phyloP scores from a whole-genome alignment of 2,888 invertebrate species.

The Prosapia bicincta region DNA sequence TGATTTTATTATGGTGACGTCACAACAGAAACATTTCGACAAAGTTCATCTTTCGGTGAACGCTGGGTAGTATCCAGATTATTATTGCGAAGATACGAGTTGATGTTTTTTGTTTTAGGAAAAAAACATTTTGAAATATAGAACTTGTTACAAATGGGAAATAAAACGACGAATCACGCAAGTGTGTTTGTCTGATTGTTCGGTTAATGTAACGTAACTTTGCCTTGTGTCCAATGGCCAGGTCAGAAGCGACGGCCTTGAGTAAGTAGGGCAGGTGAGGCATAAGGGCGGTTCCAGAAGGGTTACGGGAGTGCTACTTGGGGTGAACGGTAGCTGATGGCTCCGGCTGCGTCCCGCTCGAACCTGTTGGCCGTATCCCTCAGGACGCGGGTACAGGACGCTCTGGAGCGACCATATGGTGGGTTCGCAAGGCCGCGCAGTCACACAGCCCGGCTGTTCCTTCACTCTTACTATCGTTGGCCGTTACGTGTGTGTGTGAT shows the following conservation, averaged over 20 bases:
- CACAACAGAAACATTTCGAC: neutral
- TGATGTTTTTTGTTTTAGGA: neutral
- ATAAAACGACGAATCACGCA: too few relatives aligned
- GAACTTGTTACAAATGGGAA: too few relatives aligned
- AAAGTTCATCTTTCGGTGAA: neutral
- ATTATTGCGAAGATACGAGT: neutral
- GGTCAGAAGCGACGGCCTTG: neutral
- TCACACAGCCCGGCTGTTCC: neutral
- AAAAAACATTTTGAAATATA: neutral
- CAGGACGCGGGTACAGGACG: neutral
- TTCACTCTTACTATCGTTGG: neutral
- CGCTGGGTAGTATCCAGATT: neutral
- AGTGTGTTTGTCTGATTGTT: too few relatives aligned
- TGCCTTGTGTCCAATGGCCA: neutral
- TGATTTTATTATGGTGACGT: neutral
- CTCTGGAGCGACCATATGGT: neutral
- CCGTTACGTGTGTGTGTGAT: neutral
- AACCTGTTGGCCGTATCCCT: neutral
- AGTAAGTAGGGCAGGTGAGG: neutral
- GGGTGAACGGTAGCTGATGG: neutral
- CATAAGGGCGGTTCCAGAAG: neutral
- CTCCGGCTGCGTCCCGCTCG: neutral
- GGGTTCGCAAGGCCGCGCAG: neutral
- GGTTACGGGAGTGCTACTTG: neutral
- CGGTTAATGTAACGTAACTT: too few relatives aligned